Evolutionary conservation across 2,888 invertebrate species (phyloP), one percentile per base, ranked within the genome.

Genomic region (Lochmaea crataegi): DNA sequence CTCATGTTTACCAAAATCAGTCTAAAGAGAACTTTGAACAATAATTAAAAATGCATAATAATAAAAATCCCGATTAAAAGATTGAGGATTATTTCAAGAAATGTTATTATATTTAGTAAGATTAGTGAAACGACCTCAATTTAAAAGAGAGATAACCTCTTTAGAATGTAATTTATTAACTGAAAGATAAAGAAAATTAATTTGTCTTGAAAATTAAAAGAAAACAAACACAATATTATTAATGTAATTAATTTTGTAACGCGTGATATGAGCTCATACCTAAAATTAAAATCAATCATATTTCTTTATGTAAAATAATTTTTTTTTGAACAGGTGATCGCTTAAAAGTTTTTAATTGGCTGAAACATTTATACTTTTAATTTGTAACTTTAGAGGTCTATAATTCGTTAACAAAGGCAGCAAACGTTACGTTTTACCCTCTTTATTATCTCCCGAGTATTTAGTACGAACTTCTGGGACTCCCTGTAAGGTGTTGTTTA

Each of bases 101-200:
- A 48, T 65, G 11, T 64, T 53, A 65, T 41, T 67, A 57, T 42
- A 58, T 48, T 58, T 75, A 71, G 73, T 48, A 58, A 71, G 61
- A 63, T 63, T 63, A 63, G 38, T 53, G 16, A 18, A 63, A 57
- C 74, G 80, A 80, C 81, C 80, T 79, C 77, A 75, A 76, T 79
- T 76, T 75, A 72, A 76, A 65, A 32, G 12, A n/a, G 32, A 45
- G 82, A 82, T 82, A 77, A 77, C 77, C 77, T 68, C 65, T 64
- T 58, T 58, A 22, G 4, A 63, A n/a, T 76, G 65, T 72, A 72
- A 72, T 76, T 80, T 79, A 79, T 79, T 77, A 65, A 32, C 65
- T 63, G 53, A 38, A 60, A 16, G 79, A 80, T 78, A 79, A 79
- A 74, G 68, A 51, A 74, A 78, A 80, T 80, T 79, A 78, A 78